phyloP scores from a whole-genome alignment of 2,888 invertebrate species.

The Adineta ricciae region DNA sequence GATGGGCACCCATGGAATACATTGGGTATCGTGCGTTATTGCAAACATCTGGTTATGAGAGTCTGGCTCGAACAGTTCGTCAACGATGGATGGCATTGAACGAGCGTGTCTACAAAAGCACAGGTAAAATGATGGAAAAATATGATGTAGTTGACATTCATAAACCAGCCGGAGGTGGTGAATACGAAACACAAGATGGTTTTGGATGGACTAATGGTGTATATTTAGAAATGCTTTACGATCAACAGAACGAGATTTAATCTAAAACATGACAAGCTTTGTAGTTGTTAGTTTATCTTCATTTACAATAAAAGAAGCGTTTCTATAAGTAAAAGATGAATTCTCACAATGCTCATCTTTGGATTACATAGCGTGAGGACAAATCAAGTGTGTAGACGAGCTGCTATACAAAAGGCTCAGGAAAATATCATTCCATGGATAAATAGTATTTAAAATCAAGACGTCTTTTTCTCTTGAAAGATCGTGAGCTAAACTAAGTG shows the following conservation, averaged over 20 bases:
- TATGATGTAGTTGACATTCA: conserved; percentile 49
- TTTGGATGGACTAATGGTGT: conserved; percentile 92
- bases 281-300: too few species aligned
- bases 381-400: too few species aligned
- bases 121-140: conserved; percentile 50
- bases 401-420: too few species aligned
- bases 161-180: conserved; percentile 71
- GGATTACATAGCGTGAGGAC: too few species aligned
- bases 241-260: not conserved
- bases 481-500: too few species aligned
- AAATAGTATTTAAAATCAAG: too few species aligned
- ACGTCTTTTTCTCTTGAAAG: too few species aligned
- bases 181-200: conserved; percentile 76
- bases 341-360: too few species aligned
- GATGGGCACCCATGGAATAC: conserved; percentile 84
- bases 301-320: too few species aligned
- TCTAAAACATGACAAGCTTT: too few species aligned
- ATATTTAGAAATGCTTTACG: conserved; percentile 18
- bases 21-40: conserved; percentile 68
- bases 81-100: conserved; percentile 60
- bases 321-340: too few species aligned
- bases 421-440: too few species aligned
- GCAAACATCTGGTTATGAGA: conserved; percentile 60
- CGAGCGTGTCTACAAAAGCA: conserved; percentile 43
- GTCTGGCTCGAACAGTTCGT: conserved; percentile 62